Conservation (phyloP, 2,888 invertebrate species). For the Microctonus aethiopoides region DNA sequence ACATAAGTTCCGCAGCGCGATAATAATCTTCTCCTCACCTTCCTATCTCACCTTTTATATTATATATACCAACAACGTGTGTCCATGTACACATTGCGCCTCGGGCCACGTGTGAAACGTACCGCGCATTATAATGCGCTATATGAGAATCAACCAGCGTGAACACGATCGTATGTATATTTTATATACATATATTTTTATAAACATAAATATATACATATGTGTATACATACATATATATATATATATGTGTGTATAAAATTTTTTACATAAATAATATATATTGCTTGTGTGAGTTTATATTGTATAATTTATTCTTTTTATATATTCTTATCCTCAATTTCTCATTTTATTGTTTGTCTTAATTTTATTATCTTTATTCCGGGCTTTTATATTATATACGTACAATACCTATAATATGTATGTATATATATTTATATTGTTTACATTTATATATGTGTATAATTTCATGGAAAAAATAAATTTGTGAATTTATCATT, state of each 20-base stretch:
- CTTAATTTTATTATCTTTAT: slow-evolving; percentile 20
- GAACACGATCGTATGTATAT: background rate
- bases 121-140: slow-evolving; percentile 32
- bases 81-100: slow-evolving; percentile 28
- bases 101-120: slow-evolving; percentile 39
- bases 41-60: slow-evolving; percentile 24
- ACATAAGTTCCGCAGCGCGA: slow-evolving; percentile 38
- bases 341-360: slow-evolving; percentile 11
- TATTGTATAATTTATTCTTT: slow-evolving; percentile 31
- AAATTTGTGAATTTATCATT: slow-evolving; percentile 5
- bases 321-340: slow-evolving; percentile 6
- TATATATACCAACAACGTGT: slow-evolving; percentile 16
- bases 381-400: background rate
- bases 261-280: too few relatives aligned
- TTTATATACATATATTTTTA: background rate
- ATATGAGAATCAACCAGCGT: background rate
- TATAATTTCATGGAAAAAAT: background rate
- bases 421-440: background rate
- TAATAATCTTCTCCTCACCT: slow-evolving; percentile 40
- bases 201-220: background rate
- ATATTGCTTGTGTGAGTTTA: slow-evolving; percentile 12
- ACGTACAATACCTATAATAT: background rate
- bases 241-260: too few relatives aligned
- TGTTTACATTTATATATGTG: slow-evolving; percentile 4
- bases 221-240: too few relatives aligned